phyloP scores from a whole-genome alignment of 2,888 invertebrate genomes.

The Homarus gammarus region DNA sequence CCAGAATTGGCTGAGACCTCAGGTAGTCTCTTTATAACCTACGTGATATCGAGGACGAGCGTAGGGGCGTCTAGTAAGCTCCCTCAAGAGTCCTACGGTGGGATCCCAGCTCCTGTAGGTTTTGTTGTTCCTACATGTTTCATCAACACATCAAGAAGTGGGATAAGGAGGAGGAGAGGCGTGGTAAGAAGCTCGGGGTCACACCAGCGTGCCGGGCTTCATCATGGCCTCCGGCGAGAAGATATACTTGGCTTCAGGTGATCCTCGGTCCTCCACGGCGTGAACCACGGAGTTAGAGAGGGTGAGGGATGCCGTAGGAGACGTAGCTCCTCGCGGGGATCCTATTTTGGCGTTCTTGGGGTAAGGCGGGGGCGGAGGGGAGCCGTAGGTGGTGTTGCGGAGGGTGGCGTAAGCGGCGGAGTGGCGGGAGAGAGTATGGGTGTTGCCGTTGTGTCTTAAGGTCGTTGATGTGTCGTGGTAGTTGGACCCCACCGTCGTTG shows the following conservation, averaged over 20 bases:
- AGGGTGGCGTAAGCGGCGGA: constrained; percentile 34
- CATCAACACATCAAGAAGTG: not conserved
- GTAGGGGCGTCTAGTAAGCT: too few relatives aligned
- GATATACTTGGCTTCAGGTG: constrained; percentile 68
- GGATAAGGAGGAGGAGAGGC: constrained; percentile 3
- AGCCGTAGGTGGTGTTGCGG: constrained; percentile 30
- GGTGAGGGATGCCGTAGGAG: constrained; percentile 18
- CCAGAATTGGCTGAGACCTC: too few relatives aligned
- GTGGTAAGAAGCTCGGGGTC: constrained; percentile 44
- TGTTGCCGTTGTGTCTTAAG: constrained; percentile 53
- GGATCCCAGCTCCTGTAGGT: not conserved
- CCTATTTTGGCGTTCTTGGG: constrained; percentile 44
- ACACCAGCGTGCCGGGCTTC: constrained; percentile 75
- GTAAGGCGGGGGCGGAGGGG: constrained; percentile 59
- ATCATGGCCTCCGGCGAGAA: constrained; percentile 75
- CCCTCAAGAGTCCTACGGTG: not conserved
- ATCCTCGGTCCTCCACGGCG: constrained; percentile 10
- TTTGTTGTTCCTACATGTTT: too few relatives aligned
- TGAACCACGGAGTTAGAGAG: constrained; percentile 14
- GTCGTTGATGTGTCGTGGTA: constrained; percentile 24
- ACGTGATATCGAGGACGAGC: too few relatives aligned
- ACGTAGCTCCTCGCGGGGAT: constrained; percentile 37
- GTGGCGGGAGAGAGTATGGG: constrained; percentile 45
- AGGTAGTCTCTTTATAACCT: too few relatives aligned
- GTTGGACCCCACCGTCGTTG: constrained; percentile 24